Evolutionary conservation across 2,797 vertebrate genomes (phyloP).

Genomic region (Lepidocolaptes lacrymiger): DNA sequence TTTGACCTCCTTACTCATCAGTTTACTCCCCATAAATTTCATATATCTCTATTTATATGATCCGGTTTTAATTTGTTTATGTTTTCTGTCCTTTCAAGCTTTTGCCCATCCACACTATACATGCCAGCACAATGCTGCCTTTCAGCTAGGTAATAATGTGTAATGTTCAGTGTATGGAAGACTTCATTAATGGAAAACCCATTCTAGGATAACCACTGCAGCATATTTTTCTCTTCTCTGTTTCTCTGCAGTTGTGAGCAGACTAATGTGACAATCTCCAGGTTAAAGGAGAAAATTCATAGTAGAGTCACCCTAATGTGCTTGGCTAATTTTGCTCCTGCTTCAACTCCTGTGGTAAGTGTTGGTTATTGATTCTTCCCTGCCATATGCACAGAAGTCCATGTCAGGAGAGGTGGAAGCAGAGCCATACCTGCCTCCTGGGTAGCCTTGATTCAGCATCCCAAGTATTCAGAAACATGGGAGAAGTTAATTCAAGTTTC

Average conservation of each 20-base stretch:
- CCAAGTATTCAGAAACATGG: accelerated
- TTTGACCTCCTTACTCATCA: background rate
- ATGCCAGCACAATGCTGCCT: background rate
- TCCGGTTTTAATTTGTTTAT: background rate
- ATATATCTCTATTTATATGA: background rate
- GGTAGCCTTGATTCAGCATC: background rate
- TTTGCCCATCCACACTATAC: background rate
- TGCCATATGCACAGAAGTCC: accelerated
- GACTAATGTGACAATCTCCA: background rate
- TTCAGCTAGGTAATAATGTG: background rate
- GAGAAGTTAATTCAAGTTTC: background rate
- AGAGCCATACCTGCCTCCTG: background rate
- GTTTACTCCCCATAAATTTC: background rate
- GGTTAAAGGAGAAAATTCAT: background rate
- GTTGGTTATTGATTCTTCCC: background rate
- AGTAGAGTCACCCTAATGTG: background rate
- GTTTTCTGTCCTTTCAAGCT: background rate
- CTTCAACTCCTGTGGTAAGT: background rate
- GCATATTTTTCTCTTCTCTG: background rate
- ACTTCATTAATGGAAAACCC: background rate
- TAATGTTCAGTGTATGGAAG: background rate
- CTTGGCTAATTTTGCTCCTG: background rate
- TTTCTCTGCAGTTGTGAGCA: background rate
- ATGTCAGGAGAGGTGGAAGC: background rate
- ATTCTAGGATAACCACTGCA: background rate